Evolutionary conservation across 2,888 invertebrate genomes (phyloP).

Genomic region (Eupithecia pulchellata): DNA sequence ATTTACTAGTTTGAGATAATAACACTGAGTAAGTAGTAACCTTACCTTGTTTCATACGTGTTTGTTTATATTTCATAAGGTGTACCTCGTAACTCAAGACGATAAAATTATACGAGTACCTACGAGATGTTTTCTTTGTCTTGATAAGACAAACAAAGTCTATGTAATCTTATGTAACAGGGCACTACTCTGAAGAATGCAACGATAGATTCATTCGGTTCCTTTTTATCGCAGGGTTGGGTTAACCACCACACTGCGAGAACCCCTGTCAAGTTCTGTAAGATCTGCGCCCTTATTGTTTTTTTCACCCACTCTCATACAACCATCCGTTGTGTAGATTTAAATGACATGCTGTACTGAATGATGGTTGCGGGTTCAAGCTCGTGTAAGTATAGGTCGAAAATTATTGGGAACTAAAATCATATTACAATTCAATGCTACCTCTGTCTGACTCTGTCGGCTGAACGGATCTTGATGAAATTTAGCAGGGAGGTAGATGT

Average conservation of each 20-base stretch:
- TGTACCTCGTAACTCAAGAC: slow-evolving; percentile 3
- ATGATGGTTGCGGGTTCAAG: not conserved
- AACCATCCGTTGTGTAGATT: no score
- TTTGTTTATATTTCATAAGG: slow-evolving; percentile 6
- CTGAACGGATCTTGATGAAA: no score
- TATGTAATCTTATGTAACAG: not conserved
- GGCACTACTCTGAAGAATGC: not conserved
- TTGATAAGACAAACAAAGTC: slow-evolving; percentile 14
- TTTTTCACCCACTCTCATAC: not conserved
- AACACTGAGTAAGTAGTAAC: slow-evolving; percentile 4
- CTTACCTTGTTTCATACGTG: not conserved
- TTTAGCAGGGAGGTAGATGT: no score
- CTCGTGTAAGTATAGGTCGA: not conserved
- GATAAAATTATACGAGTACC: not conserved
- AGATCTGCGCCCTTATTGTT: not conserved
- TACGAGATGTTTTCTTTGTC: slow-evolving; percentile 9
- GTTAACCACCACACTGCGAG: not conserved
- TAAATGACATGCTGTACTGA: no score
- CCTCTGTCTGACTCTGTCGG: no score
- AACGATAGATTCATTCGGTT: not conserved
- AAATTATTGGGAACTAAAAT: not conserved
- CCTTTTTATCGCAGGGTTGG: not conserved
- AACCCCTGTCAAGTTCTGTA: not conserved
- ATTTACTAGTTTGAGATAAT: slow-evolving; percentile 1
- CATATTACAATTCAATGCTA: no score